Base-by-base conservation (phyloP, 92 coral and sea anemone genomes). In the Umimayanthus kanabou region DNA sequence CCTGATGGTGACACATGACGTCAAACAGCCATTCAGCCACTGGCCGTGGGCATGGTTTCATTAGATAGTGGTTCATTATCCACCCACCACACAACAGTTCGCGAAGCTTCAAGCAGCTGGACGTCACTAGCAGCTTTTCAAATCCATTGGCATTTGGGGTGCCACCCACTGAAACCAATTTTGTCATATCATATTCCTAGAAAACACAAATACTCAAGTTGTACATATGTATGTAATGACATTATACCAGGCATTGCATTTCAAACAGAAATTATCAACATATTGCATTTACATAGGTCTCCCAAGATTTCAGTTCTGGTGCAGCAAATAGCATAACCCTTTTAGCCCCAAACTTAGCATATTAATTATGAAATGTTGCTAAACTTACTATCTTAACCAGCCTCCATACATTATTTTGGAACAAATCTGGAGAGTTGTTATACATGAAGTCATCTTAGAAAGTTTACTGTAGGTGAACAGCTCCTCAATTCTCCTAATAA, bases 51-150 rank as follows among this genome's bases (percentile, higher is more conserved):
- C 99, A 97, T 23, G 96, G 94, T 73, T 80, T 89, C 86, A 93
- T 90, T 39, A 95, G 89, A 83, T 97, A 97, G 80, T 88, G 93
- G 82, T 94, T 95, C 89, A 93, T 81, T 20, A 97, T 77, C 99
- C 99, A 97, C 2, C 96, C 94, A 73, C 95, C 97, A 90, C 96
- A 94, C n/a, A 95, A 88, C 78, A 97, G 85, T 82, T 95, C 98
- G 28, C 89, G 94, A 14, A 97, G 85, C 39, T 92, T 67, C 33
- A 42, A 90, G 80, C 73, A 58, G 78, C 85, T 89, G 79, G 94
- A 88, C 39, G 89, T 89, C 11, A 29, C 61, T 61, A 90, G 20
- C 89, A 95, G 82, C 61, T 69, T 88, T n/a, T 82, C 86, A 83
- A 91, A 85, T 66, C 90, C 76, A 76, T 89, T 88, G 18, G 61